Base-by-base conservation (phyloP, 1,140 invertebrate genomes). In the Pseudobourletiella spinata region DNA sequence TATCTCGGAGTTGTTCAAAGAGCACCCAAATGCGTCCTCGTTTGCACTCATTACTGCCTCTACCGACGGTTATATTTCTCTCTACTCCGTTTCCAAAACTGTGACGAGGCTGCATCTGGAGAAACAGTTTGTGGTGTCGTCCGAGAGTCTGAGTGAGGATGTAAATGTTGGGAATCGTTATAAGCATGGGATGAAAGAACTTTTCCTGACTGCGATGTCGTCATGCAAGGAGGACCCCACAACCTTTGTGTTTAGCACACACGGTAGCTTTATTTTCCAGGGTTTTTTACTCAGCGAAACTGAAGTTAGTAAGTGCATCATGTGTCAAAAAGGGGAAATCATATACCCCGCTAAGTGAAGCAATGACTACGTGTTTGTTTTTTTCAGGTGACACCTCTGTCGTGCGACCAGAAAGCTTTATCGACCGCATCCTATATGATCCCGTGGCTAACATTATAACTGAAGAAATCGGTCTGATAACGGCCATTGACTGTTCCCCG, bases 221-320 rank as follows among this genome's bases (percentile, higher is more conserved):
- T 54, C 25, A 0, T 65, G 63, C 51, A 64, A 54, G 42, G 60
- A 63, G 18, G 68, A 70, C 26, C 57, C 68, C 1, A 63, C 57
- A 15, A 52, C 63, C 11, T 61, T 65, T 42, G 51, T 67, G 8
- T 63, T 62, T 42, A 26, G 44, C 2, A 67, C 65, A 18, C 59
- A 57, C 55, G 68, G 68, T 2, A 59, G 68, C n/a, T 63, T 62
- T 39, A 42, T 70, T n/a, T 65, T 70, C 29, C 65, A 65, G 25
- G 65, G 63, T n/a, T 61, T 59, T 44, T 28, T 70, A 15, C 32
- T 59, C 16, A 70, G 35, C 25, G 29, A 63, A 29, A 42, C 50
- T 1, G 55, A 70, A 64, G 39, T 63, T 3, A 16, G 64, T 69
- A 62, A 63, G 60, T 32, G n/a, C n/a, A n/a, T n/a, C n/a, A n/a